Percentiles rank a stretch among this genome's conserved stretches.
phyloP scores from a whole-genome alignment of 2,113 vertebrate species.

The Silurus asotus region DNA sequence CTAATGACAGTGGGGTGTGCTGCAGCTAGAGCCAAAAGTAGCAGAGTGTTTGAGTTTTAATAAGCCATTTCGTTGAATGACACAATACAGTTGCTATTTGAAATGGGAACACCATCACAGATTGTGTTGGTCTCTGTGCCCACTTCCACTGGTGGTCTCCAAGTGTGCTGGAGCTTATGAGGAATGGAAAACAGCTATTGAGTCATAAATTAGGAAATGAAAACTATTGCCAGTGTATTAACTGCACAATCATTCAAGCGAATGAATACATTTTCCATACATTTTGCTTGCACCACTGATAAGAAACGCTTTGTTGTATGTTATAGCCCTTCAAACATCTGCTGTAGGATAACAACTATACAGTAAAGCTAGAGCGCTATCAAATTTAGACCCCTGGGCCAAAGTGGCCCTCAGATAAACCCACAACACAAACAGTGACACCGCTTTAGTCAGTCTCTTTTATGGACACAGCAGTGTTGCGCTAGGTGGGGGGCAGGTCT shows the following conservation, averaged over 20 bases:
- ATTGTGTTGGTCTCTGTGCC: slow-evolving; percentile 38
- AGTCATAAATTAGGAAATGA: slow-evolving; percentile 42
- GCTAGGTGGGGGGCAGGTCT: slow-evolving; percentile 39
- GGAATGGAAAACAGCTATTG: slow-evolving; percentile 31
- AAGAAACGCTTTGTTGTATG: slow-evolving; percentile 36
- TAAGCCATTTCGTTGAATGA: slow-evolving; percentile 58
- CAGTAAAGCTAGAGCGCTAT: slow-evolving; percentile 36
- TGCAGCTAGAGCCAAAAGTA: slow-evolving; percentile 58
- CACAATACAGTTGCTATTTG: slow-evolving; percentile 54
- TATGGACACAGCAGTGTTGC: slow-evolving; percentile 32
- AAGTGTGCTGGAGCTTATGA: slow-evolving; percentile 18
- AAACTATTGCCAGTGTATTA: slow-evolving; percentile 31
- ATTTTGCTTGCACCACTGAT: slow-evolving; percentile 23
- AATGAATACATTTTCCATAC: slow-evolving; percentile 1
- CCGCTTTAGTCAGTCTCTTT: slow-evolving; percentile 23
- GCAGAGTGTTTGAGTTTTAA: slow-evolving; percentile 47
- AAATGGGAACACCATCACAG: slow-evolving; percentile 53
- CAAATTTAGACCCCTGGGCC: slow-evolving; percentile 45
- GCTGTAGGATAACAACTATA: slow-evolving; percentile 30
- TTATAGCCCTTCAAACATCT: slow-evolving; percentile 39
- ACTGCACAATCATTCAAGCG: slow-evolving; percentile 27
- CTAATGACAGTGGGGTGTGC: slow-evolving; percentile 65
- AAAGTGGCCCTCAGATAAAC: slow-evolving; percentile 39
- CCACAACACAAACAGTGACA: slow-evolving; percentile 43
- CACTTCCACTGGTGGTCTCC: slow-evolving; percentile 47